A percentile compares a stretch with the other conserved stretches of the same genome.
Evolutionary conservation across 2,797 vertebrate genomes (phyloP).

Genomic region (Ctenopoma kingsleyae): DNA sequence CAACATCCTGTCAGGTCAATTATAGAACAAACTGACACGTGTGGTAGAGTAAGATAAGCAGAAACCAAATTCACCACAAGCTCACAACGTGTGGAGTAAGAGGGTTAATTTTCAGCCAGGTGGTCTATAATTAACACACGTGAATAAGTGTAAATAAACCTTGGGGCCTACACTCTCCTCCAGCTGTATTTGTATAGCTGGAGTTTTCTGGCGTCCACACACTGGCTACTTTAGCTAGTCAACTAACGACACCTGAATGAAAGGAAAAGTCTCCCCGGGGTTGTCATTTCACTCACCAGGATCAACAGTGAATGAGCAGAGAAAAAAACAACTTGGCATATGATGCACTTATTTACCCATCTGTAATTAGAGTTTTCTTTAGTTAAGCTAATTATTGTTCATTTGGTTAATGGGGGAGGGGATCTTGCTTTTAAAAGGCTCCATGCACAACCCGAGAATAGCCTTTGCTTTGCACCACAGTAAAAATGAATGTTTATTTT

Average conservation of each 20-base stretch:
- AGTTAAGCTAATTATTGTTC: conserved; percentile 48
- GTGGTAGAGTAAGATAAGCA: conserved; percentile 38
- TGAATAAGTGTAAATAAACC: conserved; percentile 80
- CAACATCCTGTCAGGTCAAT: conserved; percentile 52
- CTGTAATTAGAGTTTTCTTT: conserved; percentile 46
- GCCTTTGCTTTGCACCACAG: conserved; percentile 10
- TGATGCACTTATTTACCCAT: conserved; percentile 51
- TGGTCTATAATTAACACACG: conserved; percentile 78
- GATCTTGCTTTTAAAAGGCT: conserved; percentile 28
- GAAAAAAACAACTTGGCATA: conserved; percentile 20
- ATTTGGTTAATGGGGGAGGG: conserved; percentile 38
- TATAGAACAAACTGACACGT: conserved; percentile 35
- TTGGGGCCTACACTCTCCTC: conserved; percentile 72
- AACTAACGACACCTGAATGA: conserved; percentile 65
- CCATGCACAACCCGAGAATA: conserved; percentile 6
- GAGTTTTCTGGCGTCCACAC: conserved; percentile 64
- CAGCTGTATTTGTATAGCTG: conserved; percentile 83
- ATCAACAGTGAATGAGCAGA: conserved; percentile 26
- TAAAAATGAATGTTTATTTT: conserved; percentile 12
- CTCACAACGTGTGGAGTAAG: conserved; percentile 22
- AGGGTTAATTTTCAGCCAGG: conserved; percentile 74
- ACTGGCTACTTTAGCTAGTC: conserved; percentile 36
- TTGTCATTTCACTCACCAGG: conserved; percentile 41
- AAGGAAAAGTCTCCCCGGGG: conserved; percentile 22
- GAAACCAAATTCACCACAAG: conserved; percentile 45